A percentile compares a stretch with the other conserved stretches of the same genome.
Evolutionary conservation across 2,888 invertebrate species (phyloP).

Genomic region (Phymatocera aterrima): DNA sequence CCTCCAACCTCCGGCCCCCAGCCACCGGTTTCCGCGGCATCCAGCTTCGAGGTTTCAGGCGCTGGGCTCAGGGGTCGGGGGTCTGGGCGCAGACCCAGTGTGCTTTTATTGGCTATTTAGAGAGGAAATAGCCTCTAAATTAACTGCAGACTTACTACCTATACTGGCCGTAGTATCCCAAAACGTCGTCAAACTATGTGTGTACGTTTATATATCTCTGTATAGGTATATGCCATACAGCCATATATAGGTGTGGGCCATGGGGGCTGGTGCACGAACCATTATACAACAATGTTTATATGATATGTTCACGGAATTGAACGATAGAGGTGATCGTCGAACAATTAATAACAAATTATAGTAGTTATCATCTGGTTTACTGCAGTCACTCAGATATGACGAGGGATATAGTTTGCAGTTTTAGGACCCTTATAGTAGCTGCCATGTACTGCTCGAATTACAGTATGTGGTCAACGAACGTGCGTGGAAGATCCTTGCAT

Average conservation of each 20-base stretch:
- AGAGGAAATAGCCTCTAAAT: conserved; percentile 74
- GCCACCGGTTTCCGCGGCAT: conserved; percentile 40
- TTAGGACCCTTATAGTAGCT: too few species aligned
- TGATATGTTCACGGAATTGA: neutral
- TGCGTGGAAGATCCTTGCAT: too few species aligned
- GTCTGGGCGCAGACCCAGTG: conserved; percentile 57
- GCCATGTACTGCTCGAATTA: too few species aligned
- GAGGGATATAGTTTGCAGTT: too few species aligned
- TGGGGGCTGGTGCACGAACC: neutral
- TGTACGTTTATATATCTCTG: too few species aligned
- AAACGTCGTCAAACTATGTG: conserved; percentile 43
- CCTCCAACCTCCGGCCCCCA: conserved; percentile 47
- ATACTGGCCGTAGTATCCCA: neutral
- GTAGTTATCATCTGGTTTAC: too few species aligned
- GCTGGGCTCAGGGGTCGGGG: conserved; percentile 49
- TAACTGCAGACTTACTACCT: conserved; percentile 70
- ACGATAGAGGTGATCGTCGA: conserved; percentile 25
- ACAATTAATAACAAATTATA: conserved; percentile 5
- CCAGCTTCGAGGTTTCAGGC: conserved; percentile 43
- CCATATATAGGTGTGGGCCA: neutral
- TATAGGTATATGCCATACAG: neutral
- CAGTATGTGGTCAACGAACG: too few species aligned
- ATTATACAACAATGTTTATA: conserved; percentile 12
- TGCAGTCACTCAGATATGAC: too few species aligned
- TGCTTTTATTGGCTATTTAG: conserved; percentile 74